Conservation (phyloP, 1,140 invertebrate species). For the Diabrotica undecimpunctata region DNA sequence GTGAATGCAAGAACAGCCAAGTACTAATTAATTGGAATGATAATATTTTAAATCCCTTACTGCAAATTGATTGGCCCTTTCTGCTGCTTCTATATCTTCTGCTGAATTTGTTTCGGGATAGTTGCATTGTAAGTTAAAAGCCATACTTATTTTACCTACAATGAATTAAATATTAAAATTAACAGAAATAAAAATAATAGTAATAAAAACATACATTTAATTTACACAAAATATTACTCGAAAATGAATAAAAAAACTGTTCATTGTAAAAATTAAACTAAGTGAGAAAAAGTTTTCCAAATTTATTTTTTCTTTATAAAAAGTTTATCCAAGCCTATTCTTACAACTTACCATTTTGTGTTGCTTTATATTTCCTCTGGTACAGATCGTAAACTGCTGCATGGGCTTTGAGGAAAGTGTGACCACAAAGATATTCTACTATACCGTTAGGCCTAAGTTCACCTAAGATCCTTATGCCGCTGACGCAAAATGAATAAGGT, state of each 20-base stretch:
- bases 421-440: slow-evolving; percentile 5
- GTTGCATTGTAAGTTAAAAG: slow-evolving; percentile 49
- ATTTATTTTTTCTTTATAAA: too few species aligned
- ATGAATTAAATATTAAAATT: neutral
- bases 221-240: neutral
- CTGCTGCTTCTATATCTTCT: slow-evolving; percentile 20
- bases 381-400: slow-evolving; percentile 49
- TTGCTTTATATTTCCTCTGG: slow-evolving; percentile 24
- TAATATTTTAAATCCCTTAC: slow-evolving; percentile 12
- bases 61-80: slow-evolving; percentile 22
- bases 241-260: neutral
- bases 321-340: too few species aligned
- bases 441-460: neutral
- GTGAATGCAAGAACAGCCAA: too few species aligned
- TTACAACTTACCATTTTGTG: slow-evolving; percentile 23
- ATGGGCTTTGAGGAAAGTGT: slow-evolving; percentile 39
- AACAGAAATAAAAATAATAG: neutral
- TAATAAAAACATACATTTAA: neutral
- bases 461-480: neutral
- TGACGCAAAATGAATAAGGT: neutral
- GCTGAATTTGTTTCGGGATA: slow-evolving; percentile 40
- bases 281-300: too few species aligned
- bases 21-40: too few species aligned
- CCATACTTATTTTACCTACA: slow-evolving; percentile 53
- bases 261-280: neutral